A percentile compares a stretch with the other conserved stretches of the same genome.
Evolutionary conservation across 1,140 invertebrate species (phyloP).

Genomic region (Rhizoglyphus robini): DNA sequence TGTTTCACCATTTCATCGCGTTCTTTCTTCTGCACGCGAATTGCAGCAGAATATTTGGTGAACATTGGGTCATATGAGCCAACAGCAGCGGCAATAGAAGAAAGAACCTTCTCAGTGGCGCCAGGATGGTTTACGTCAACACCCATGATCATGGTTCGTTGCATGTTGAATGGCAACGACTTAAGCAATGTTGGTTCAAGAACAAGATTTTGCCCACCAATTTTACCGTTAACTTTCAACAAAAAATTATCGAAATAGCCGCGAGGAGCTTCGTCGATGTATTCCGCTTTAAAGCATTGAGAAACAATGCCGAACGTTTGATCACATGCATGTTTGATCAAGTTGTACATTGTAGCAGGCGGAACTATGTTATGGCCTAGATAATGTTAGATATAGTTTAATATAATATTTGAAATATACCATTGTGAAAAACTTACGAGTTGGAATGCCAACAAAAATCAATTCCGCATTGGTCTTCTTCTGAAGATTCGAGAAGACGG

Average conservation of each 20-base stretch:
- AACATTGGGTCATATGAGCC: constrained; percentile 10
- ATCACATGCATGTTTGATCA: no score
- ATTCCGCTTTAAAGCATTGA: background rate
- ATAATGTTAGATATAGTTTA: no score
- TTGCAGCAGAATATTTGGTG: constrained; percentile 9
- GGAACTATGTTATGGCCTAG: no score
- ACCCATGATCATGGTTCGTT: constrained; percentile 14
- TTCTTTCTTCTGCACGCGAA: constrained; percentile 17
- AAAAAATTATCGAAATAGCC: constrained; percentile 49
- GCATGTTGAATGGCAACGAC: constrained; percentile 22
- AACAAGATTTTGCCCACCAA: constrained; percentile 64
- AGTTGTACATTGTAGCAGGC: no score
- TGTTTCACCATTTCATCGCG: constrained; percentile 16
- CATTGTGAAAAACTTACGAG: background rate
- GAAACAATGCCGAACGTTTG: background rate
- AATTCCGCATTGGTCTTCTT: background rate
- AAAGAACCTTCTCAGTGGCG: constrained; percentile 52
- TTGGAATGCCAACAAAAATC: background rate
- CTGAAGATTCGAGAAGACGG: background rate
- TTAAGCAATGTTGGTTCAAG: constrained; percentile 32
- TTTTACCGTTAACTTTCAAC: constrained; percentile 69
- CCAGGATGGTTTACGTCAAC: constrained; percentile 71
- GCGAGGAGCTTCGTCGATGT: background rate
- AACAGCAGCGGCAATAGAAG: constrained; percentile 63
- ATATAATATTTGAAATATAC: no score